A percentile compares a stretch with the other conserved stretches of the same genome.
phyloP scores from a whole-genome alignment of 2,113 vertebrate species.

The Ivindomyrus marchei region DNA sequence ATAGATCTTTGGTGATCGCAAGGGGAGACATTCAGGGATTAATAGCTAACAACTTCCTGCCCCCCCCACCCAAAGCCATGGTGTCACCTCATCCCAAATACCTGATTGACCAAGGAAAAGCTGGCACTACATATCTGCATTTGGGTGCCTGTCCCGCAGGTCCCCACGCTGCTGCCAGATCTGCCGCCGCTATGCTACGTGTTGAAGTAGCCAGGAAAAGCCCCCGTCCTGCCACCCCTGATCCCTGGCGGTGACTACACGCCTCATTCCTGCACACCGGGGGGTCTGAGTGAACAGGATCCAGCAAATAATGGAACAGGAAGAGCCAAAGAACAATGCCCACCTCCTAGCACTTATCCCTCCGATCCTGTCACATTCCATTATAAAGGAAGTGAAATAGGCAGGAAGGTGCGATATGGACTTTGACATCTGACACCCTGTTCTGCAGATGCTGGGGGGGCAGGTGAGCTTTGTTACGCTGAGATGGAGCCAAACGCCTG shows the following conservation, averaged over 20 bases:
- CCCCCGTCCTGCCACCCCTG: not conserved
- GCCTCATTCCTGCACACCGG: not conserved
- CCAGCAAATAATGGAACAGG: not conserved
- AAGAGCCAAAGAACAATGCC: not conserved
- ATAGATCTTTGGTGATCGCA: not conserved
- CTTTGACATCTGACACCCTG: not conserved
- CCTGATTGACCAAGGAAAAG: not conserved
- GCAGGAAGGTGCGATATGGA: not conserved
- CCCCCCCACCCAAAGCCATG: not conserved
- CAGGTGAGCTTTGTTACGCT: not conserved
- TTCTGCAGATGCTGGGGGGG: not conserved
- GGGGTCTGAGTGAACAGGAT: not conserved
- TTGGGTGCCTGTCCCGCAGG: not conserved
- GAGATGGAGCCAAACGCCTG: not conserved
- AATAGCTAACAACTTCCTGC: not conserved
- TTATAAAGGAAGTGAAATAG: not conserved
- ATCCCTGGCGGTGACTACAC: too few species aligned
- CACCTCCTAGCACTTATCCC: not conserved
- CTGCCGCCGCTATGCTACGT: not conserved
- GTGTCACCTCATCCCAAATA: not conserved
- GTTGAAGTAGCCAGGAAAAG: not conserved
- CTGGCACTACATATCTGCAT: not conserved
- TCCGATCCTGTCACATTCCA: not conserved
- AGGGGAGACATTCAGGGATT: not conserved
- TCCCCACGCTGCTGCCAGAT: not conserved